Base-by-base conservation (phyloP, 2,888 invertebrate genomes). In the Metellina segmentata region DNA sequence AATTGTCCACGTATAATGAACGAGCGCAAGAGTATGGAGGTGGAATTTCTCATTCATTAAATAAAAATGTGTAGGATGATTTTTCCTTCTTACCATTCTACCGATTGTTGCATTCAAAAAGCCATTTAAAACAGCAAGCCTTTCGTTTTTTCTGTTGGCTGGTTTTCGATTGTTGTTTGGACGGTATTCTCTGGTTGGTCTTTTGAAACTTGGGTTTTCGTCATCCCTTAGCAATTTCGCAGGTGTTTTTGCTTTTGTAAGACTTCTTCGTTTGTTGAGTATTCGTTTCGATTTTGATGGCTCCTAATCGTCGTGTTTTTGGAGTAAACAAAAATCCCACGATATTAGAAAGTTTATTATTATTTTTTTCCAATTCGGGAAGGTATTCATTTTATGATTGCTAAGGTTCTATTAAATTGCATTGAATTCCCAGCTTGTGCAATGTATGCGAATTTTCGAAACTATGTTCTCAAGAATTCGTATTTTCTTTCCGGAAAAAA, bases 1-100 rank as follows among this genome's bases (percentile, higher is more conserved):
- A 53, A 81, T 81, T 88, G 88, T 81, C 81, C 75, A 49, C 48
- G 11, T 5, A 49, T 74, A 48, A 19, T 51, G n/a, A 79, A 77
- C 49, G 70, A 49, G 51, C 16, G 19, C 34, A 34, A 34, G 81
- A 49, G 53, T 20, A 52, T n/a, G 19, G 19, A n/a, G 72, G 71
- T 82, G 71, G 71, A 51, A 85, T 82, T 82, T 71, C 19, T 71
- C 78, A 20, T 49, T 70, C 61, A 71, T 78, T 52, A 61, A 16
- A 61, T 61, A 61, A 75, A 75, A 53, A 52, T 79, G 53, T 19
- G 71, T 87, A 34, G 79, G 19, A 71, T 71, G 52, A 16, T 87
- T 85, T 20, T 72, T 52, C 19, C 51, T 75, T 70, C 74, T 61
- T 49, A 79, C 53, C 34, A 20, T 53, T 53, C 19, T 19, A 71